A percentile compares a stretch with the other conserved stretches of the same genome.
These are phyloP conservation scores for Cephus nigrinus DNA, from an alignment of 2,888 invertebrate genomes.

Conservation along the genomic window DNA sequence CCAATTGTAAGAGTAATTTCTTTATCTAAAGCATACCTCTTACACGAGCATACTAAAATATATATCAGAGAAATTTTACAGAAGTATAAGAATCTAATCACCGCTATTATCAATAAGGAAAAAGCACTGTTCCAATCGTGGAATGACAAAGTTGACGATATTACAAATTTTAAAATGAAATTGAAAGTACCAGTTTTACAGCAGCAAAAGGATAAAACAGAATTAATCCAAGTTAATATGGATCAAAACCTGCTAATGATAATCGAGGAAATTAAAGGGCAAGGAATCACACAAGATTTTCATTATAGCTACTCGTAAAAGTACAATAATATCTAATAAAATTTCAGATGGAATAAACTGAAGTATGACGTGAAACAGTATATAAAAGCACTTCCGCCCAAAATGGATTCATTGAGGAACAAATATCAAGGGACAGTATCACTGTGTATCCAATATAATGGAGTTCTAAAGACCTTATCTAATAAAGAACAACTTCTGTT, in stretches of 20 bases:
- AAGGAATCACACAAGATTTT: neutral
- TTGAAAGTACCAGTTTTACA: slow-evolving; percentile 25
- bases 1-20: slow-evolving; percentile 36
- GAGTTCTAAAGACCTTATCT: slow-evolving; percentile 78
- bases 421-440: slow-evolving; percentile 25
- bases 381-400: slow-evolving; percentile 26
- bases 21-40: slow-evolving; percentile 5
- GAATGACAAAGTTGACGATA: slow-evolving; percentile 26
- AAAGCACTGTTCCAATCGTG: slow-evolving; percentile 25
- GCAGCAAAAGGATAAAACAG: slow-evolving; percentile 14
- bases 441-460: slow-evolving; percentile 70
- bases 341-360: slow-evolving; percentile 31
- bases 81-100: slow-evolving; percentile 39
- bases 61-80: slow-evolving; percentile 39
- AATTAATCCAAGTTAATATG: slow-evolving; percentile 25
- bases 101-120: slow-evolving; percentile 30
- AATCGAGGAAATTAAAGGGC: slow-evolving; percentile 26
- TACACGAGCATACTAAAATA: neutral
- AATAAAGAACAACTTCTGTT: slow-evolving; percentile 80
- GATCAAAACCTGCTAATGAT: slow-evolving; percentile 19
- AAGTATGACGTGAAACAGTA: slow-evolving; percentile 29
- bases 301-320: neutral
- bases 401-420: slow-evolving; percentile 23
- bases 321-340: neutral
- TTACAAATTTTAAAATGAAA: slow-evolving; percentile 16